Evolutionary conservation across 30 jellyfish, hydroid and myxozoan genomes (phyloP), one percentile per base, ranked within the genome.

Genomic region (Euphysa ruthae): DNA sequence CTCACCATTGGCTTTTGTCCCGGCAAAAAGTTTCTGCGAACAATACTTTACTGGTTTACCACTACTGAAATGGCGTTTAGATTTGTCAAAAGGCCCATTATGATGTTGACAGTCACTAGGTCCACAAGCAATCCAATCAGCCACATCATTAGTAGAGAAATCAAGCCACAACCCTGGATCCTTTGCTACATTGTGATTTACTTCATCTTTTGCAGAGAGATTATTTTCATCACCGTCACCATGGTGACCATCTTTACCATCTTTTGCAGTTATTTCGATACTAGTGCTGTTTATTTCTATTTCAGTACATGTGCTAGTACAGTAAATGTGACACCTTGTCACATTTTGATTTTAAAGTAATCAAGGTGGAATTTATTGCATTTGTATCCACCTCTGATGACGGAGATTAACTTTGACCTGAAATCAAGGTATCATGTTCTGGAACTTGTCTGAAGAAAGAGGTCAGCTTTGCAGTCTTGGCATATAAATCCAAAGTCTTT

Each of bases 161-260:
- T 32, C 71, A 94, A 13, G 83, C 96, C 55, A 35, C 87, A 18
- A 82, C 96, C 21, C 69, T 50, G n/a, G 93, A 77, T 20, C 74
- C 79, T 6, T 42, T 86, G 75, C 61, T 57, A 35, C 96, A 86
- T 58, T 75, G 94, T 0, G 91, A 78, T 18, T 86, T 86, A 66
- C 24, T n/a, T n/a, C n/a, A n/a, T n/a, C n/a, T n/a, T n/a, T n/a
- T n/a, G n/a, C n/a, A n/a, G n/a, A n/a, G n/a, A 93, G 24, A 71
- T 2, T 46, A n/a, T 46, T 46, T 2, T 56, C 70, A 56, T 56
- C 29, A 16, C 25, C 70, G 25, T 29, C 70, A 16, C 25, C 29
- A 56, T 56, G 43, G 25, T 56, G 43, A 16, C 24, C 58, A 56
- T 56, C 70, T 23, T 56, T 56, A 56, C 13, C 70, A 56, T 56